Conservation (phyloP, 37 sponge, comb jelly and placozoan genomes). For the Chondrilla cf. caribensis region DNA sequence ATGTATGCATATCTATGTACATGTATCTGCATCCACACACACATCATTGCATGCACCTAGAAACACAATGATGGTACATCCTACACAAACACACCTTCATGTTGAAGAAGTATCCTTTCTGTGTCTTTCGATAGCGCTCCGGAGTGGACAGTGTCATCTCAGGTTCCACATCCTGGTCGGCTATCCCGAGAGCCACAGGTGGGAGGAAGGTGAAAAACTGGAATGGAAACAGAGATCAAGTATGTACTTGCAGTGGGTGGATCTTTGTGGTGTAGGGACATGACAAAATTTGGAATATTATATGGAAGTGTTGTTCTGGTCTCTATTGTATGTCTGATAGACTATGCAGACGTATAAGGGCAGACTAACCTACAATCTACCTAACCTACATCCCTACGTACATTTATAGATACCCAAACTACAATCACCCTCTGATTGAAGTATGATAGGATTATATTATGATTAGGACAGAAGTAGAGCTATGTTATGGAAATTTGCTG, state of each 20-base stretch:
- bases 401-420: too few species aligned
- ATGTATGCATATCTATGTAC: too few species aligned
- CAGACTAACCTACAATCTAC: too few species aligned
- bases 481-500: too few species aligned
- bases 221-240: not conserved
- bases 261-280: not conserved
- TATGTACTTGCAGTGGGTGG: not conserved
- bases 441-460: too few species aligned
- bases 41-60: too few species aligned
- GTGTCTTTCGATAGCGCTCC: conserved; percentile 53
- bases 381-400: too few species aligned
- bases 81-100: not conserved
- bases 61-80: too few species aligned
- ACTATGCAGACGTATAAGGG: not conserved
- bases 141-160: conserved; percentile 25
- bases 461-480: too few species aligned
- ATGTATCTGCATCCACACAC: too few species aligned
- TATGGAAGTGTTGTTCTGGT: not conserved
- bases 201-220: conserved; percentile 57
- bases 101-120: conserved; percentile 55
- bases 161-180: conserved; percentile 65
- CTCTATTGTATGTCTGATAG: not conserved
- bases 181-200: conserved; percentile 55
- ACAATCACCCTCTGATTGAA: too few species aligned
- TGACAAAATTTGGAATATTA: not conserved